These are phyloP conservation scores for Phalloptychus januarius DNA, from an alignment of 2,797 vertebrate species.

Conservation along the genomic window DNA sequence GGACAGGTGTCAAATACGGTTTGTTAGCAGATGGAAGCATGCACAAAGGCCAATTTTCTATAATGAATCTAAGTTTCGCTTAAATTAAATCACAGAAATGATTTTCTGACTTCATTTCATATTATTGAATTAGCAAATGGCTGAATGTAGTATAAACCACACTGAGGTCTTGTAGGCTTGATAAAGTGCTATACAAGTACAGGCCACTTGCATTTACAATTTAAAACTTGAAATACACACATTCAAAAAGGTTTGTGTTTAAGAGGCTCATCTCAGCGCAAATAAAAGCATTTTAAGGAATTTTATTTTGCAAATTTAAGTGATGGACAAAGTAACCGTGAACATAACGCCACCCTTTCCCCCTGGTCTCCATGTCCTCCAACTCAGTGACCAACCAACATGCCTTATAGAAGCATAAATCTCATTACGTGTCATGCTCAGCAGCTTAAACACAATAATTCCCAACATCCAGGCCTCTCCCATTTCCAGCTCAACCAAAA, in stretches of 20 bases:
- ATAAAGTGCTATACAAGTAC: no score
- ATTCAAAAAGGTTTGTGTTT: neutral
- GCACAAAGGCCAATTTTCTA: neutral
- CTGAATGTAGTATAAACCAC: no score
- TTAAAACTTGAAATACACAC: neutral
- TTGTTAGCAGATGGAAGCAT: neutral
- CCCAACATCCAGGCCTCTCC: slow-evolving; percentile 41
- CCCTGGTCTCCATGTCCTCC: neutral
- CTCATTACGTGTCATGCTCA: slow-evolving; percentile 62
- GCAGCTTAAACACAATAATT: slow-evolving; percentile 64
- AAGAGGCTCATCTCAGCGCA: neutral
- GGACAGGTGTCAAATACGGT: neutral
- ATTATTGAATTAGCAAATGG: no score
- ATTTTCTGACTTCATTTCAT: no score
- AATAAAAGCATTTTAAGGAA: neutral
- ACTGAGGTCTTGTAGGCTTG: no score
- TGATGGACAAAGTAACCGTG: neutral
- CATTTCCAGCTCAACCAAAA: slow-evolving; percentile 57
- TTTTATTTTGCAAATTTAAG: neutral
- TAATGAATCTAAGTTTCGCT: neutral
- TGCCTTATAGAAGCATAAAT: slow-evolving; percentile 57
- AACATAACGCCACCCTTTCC: neutral
- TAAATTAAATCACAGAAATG: neutral
- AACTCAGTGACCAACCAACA: slow-evolving; percentile 17
- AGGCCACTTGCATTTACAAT: no score